Conservation (phyloP, 2,797 vertebrate species). For the Propithecus deckenii region DNA sequence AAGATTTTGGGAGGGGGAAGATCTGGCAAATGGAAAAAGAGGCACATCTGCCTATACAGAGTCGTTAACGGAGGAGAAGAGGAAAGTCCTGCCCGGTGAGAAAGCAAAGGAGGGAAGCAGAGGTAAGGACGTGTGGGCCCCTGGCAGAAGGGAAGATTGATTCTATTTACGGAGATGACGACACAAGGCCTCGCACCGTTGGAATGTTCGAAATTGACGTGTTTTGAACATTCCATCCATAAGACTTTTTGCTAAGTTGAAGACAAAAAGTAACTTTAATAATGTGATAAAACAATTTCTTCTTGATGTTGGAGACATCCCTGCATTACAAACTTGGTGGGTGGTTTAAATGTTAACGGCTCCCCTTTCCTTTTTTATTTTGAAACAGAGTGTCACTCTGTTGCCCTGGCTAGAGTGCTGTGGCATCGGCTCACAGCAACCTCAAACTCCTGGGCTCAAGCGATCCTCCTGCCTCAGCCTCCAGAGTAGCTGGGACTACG, state of each 20-base stretch:
- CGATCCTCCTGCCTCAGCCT: too few species aligned
- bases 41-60: slow-evolving; percentile 36
- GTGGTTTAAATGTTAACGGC: not conserved
- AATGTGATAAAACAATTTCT: not conserved
- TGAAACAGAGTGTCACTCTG: too few species aligned
- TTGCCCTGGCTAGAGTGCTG: too few species aligned
- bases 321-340: not conserved
- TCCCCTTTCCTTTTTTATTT: not conserved
- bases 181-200: not conserved
- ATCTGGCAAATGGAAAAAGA: slow-evolving; percentile 55
- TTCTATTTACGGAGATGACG: slow-evolving; percentile 29
- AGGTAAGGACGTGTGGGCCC: not conserved
- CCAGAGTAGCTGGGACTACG: too few species aligned
- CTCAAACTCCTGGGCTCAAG: too few species aligned
- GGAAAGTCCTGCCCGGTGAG: slow-evolving; percentile 16
- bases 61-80: not conserved
- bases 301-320: not conserved
- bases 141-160: slow-evolving; percentile 18
- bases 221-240: not conserved
- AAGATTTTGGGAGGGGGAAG: not conserved
- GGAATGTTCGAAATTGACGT: slow-evolving; percentile 33
- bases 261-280: slow-evolving; percentile 15
- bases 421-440: too few species aligned
- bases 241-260: slow-evolving; percentile 27
- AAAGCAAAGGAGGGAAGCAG: slow-evolving; percentile 26